These are phyloP conservation scores for Turritopsis dohrnii DNA, from an alignment of 30 jellyfish, hydroid and myxozoan genomes.

Conservation along the genomic window DNA sequence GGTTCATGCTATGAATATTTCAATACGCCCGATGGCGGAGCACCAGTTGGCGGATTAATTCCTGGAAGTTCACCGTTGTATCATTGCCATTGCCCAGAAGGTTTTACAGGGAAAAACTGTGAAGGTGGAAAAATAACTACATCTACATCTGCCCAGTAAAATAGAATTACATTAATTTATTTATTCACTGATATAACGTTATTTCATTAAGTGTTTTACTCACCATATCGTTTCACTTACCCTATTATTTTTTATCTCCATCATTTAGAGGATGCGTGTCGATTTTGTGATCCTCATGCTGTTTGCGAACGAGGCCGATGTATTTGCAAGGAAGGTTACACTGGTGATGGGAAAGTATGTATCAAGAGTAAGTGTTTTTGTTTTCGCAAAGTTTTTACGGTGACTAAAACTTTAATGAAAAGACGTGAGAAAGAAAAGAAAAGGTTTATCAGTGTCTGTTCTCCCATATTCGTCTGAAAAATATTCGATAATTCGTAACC, in stretches of 20 bases:
- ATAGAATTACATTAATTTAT: too few species aligned
- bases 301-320: slow-evolving; percentile 92
- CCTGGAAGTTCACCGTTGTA: slow-evolving; percentile 76
- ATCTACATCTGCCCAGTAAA: too few species aligned
- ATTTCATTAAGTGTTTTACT: not conserved
- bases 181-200: not conserved
- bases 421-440: too few species aligned
- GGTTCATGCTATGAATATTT: slow-evolving; percentile 94
- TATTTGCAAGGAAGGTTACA: slow-evolving; percentile 85
- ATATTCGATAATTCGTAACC: too few species aligned
- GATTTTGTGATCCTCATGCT: slow-evolving; percentile 98
- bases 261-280: slow-evolving; percentile 85
- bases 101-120: slow-evolving; percentile 96
- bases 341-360: slow-evolving; percentile 91
- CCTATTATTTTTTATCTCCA: not conserved
- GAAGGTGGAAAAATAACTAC: slow-evolving; percentile 58
- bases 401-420: too few species aligned
- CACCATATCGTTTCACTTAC: not conserved
- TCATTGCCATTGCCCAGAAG: slow-evolving; percentile 96
- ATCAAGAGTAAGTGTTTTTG: slow-evolving; percentile 56
- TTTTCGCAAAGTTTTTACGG: too few species aligned
- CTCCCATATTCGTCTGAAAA: too few species aligned
- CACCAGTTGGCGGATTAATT: slow-evolving; percentile 56
- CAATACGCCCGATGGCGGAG: slow-evolving; percentile 74
- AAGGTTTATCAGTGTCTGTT: too few species aligned